A percentile compares a stretch with the other conserved stretches of the same genome.
phyloP scores from a whole-genome alignment of 2,113 vertebrate species.

The Ardeotis arabs region DNA sequence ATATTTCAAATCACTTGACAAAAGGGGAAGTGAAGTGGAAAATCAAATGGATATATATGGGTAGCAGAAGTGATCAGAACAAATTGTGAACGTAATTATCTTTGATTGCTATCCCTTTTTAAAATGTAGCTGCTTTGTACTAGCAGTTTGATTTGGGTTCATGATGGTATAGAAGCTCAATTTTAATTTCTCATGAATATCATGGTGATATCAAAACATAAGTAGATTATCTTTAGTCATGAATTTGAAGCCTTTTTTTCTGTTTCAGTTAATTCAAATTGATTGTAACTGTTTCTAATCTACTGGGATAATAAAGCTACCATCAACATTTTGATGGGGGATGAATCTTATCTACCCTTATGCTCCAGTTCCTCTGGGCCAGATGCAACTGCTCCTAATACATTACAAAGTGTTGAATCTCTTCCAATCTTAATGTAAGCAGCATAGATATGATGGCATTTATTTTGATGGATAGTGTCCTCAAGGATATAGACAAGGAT shows the following conservation, averaged over 20 bases:
- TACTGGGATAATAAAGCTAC: background rate
- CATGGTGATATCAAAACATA: background rate
- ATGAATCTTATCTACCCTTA: background rate
- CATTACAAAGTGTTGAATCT: background rate
- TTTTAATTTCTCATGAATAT: background rate
- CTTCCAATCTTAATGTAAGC: background rate
- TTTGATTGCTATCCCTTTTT: background rate
- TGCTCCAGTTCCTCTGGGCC: background rate
- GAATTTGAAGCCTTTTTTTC: background rate
- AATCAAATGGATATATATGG: conserved; percentile 1
- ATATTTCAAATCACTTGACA: conserved; percentile 34
- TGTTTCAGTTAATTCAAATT: background rate
- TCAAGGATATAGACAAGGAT: background rate
- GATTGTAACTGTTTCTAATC: background rate
- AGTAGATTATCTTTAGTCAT: background rate
- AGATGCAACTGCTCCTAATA: background rate
- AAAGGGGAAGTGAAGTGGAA: conserved; percentile 30
- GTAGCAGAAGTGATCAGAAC: background rate
- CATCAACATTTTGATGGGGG: background rate
- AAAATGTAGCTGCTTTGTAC: background rate
- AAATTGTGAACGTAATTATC: background rate
- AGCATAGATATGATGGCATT: background rate
- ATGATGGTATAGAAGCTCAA: background rate
- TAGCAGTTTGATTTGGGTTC: background rate
- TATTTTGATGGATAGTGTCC: background rate